Percentiles rank a stretch among this genome's conserved stretches.
Evolutionary conservation across 2,797 vertebrate species (phyloP).

Genomic region (Anniella stebbinsi): DNA sequence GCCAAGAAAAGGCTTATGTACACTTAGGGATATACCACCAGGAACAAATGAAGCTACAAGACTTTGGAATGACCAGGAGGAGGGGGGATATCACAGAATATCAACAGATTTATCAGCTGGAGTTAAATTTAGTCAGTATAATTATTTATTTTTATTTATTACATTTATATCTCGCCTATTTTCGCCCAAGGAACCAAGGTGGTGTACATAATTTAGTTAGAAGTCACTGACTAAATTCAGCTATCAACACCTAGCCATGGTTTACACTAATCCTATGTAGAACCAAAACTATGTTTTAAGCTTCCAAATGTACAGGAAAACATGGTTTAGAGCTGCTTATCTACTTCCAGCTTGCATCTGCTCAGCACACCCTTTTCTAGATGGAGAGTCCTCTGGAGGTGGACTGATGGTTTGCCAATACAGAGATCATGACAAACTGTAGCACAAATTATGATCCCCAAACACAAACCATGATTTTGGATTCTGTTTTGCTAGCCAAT

Average conservation of each 20-base stretch:
- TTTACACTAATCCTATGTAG: not conserved
- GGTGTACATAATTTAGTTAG: too few species aligned
- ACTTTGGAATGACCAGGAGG: conserved; percentile 1
- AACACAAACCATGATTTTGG: not conserved
- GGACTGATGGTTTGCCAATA: fast-evolving
- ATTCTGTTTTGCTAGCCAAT: not conserved
- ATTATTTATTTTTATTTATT: too few species aligned
- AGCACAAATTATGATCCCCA: not conserved
- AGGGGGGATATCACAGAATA: conserved; percentile 34
- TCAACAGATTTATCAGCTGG: conserved; percentile 10
- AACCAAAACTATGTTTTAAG: not conserved
- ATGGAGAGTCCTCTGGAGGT: not conserved
- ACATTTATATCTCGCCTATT: too few species aligned
- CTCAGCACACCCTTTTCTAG: not conserved
- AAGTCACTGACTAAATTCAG: not conserved
- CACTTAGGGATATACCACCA: not conserved
- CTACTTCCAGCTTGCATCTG: not conserved
- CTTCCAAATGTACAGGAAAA: not conserved
- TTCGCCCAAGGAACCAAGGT: too few species aligned
- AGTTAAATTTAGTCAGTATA: not conserved
- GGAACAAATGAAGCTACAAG: conserved; percentile 15
- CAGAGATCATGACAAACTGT: not conserved
- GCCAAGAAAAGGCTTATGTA: not conserved
- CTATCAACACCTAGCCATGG: not conserved
- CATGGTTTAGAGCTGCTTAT: not conserved